Base-by-base conservation (phyloP, 2,888 invertebrate genomes). In the Hipparchia semele region DNA sequence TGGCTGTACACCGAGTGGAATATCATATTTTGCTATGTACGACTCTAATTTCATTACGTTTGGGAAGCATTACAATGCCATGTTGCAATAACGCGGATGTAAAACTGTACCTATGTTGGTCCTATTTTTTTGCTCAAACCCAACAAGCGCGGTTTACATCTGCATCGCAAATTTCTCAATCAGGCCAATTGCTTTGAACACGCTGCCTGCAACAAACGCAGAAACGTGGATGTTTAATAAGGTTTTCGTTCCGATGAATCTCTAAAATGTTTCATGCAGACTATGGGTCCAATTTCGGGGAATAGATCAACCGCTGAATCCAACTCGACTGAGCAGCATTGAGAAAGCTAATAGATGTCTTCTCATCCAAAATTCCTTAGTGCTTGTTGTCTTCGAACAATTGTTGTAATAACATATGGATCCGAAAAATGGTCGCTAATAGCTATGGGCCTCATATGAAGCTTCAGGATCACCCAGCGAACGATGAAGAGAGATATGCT, bases 111-210 rank as follows among this genome's bases (percentile, higher is more conserved):
- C 23, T 6, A 13, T 13, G 10, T 60, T 60, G 10, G 4, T 60
- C 39, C 9, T 13, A 23, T 33, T 53, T 64, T 65, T 65, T 53
- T 33, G 6, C 33, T 3, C 23, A 51, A 65, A 51, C 12, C 53
- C 33, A 33, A 65, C 53, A 64, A 23, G 64, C 53, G 12, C 51
- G 64, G 60, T 75, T 68, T 54, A 61, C 68, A 68, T 70, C 54
- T 72, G 70, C 75, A 75, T 73, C 56, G 51, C 73, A 70, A 72
- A 75, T 75, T 64, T 70, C 66, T 70, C 75, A 72, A 75, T 75
- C 73, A 73, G 62, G 59, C 61, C 64, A 62, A 71, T 72, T 61
- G 70, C 75, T 75, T 77, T 73, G 69, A 75, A 66, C 72, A 53
- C 68, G 49, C 64, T 59, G 51, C 46, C 61, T 59, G 23, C 51